Evolutionary conservation across 2,797 vertebrate genomes (phyloP).

Genomic region (Hemibagrus guttatus): DNA sequence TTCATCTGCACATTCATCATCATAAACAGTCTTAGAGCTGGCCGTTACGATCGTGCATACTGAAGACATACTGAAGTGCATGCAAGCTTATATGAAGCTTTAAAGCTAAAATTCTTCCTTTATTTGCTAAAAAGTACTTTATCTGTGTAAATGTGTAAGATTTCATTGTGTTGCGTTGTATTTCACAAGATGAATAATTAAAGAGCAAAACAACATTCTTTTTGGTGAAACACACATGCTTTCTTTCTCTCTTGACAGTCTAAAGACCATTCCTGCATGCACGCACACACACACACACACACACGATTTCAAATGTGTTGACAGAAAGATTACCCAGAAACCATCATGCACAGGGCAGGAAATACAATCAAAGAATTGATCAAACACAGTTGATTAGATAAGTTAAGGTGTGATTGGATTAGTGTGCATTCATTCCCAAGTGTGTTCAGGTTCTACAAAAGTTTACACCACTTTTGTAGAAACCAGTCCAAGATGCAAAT

Average conservation of each 20-base stretch:
- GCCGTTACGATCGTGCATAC: background rate
- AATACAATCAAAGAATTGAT: background rate
- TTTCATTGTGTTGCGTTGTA: background rate
- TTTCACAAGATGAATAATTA: background rate
- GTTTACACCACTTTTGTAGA: constrained; percentile 10
- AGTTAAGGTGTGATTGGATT: constrained; percentile 19
- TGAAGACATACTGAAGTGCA: too few relatives aligned
- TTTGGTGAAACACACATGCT: background rate
- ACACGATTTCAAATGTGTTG: background rate
- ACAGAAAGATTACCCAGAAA: constrained; percentile 14
- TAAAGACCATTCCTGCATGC: background rate
- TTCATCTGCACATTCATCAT: background rate
- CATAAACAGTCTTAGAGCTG: background rate
- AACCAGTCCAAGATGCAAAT: constrained; percentile 32
- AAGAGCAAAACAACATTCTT: background rate
- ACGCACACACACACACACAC: background rate
- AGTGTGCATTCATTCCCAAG: constrained; percentile 1
- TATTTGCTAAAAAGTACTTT: background rate
- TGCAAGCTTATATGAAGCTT: background rate
- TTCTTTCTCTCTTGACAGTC: background rate
- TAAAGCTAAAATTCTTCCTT: background rate
- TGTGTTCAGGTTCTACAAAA: background rate
- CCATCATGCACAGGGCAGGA: background rate
- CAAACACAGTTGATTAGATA: background rate
- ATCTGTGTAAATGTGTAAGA: background rate